Base-by-base conservation (phyloP, 2,113 vertebrate species). In the Ammodytes dubius region DNA sequence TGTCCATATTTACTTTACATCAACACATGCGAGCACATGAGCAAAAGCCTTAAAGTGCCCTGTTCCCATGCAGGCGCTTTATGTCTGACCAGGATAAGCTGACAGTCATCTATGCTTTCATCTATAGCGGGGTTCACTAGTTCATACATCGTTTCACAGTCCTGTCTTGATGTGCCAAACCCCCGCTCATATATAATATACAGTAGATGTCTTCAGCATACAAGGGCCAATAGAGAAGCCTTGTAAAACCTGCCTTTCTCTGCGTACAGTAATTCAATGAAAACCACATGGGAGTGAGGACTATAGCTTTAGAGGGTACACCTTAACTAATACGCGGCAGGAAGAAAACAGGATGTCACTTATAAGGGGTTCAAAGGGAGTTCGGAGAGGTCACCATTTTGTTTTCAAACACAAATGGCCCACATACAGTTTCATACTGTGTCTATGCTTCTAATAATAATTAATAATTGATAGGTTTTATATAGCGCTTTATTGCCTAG, bases 321-420 rank as follows among this genome's bases (percentile, higher is more conserved):
- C 46, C 54, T 59, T 59, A 42, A 82, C 81, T 60, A 73, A 70
- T 46, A 37, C 43, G 19, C 67, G 46, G 9, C 14, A 59, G 39
- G 43, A 78, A 42, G 49, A 8, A 72, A 77, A 46, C 54, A 78
- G 54, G 56, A 57, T 8, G 3, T 77, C n/a, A 13, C 45, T 37
- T 61, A 40, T 42, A 27, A 2, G 27, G 57, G 49, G 73, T 82
- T 84, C 56, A 89, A 4, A 76, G 75, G 57, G 74, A 87, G 80
- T 84, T 77, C 82, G 73, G 74, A 15, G 0, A 4, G 53, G 67
- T 77, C 37, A 50, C 40, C 7, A 1, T 49, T 70, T 27, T 13
- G 14, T 46, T 2, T 84, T 27, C 53, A 19, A 47, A 64, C 78
- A 40, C 77, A 87, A 66, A 74, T 74, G 84, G 66, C 49, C 19